Evolutionary conservation across 2,888 invertebrate genomes (phyloP).

Genomic region (Craniophora ligustri): DNA sequence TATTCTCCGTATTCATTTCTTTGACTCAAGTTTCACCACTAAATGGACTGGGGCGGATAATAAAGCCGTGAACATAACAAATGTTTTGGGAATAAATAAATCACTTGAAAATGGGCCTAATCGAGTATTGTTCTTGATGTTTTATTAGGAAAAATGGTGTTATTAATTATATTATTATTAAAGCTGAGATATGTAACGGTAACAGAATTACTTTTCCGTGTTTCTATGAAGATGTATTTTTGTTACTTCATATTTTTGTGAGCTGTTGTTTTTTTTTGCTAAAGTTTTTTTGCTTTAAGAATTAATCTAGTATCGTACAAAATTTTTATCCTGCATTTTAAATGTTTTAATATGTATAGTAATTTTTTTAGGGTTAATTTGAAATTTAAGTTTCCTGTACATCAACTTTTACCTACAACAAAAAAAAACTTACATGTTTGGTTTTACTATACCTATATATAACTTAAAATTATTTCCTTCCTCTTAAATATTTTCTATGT

Average conservation of each 20-base stretch:
- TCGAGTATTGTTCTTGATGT: slow-evolving; percentile 32
- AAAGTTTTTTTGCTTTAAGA: too few relatives aligned
- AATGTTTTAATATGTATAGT: too few relatives aligned
- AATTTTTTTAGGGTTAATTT: too few relatives aligned
- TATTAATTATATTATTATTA: slow-evolving; percentile 30
- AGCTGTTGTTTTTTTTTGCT: too few relatives aligned
- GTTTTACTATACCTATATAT: too few relatives aligned
- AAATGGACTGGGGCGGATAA: slow-evolving; percentile 17
- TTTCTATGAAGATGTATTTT: background rate
- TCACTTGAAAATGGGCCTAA: slow-evolving; percentile 45
- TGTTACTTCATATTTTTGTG: background rate
- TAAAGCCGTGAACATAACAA: slow-evolving; percentile 19
- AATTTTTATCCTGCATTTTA: too few relatives aligned
- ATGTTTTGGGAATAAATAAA: slow-evolving; percentile 56
- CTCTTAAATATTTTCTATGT: too few relatives aligned
- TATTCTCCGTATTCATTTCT: slow-evolving; percentile 1
- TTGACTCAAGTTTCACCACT: background rate
- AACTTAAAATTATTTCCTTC: too few relatives aligned
- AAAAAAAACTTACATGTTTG: too few relatives aligned
- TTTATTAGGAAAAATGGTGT: slow-evolving; percentile 32
- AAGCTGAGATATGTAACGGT: slow-evolving; percentile 7
- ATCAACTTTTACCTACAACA: too few relatives aligned
- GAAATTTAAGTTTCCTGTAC: too few relatives aligned
- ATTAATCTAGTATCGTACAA: too few relatives aligned
- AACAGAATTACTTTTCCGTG: background rate